A percentile compares a stretch with the other conserved stretches of the same genome.
Evolutionary conservation across 2,113 vertebrate species (phyloP).

Genomic region (Ptilonorhynchus violaceus): DNA sequence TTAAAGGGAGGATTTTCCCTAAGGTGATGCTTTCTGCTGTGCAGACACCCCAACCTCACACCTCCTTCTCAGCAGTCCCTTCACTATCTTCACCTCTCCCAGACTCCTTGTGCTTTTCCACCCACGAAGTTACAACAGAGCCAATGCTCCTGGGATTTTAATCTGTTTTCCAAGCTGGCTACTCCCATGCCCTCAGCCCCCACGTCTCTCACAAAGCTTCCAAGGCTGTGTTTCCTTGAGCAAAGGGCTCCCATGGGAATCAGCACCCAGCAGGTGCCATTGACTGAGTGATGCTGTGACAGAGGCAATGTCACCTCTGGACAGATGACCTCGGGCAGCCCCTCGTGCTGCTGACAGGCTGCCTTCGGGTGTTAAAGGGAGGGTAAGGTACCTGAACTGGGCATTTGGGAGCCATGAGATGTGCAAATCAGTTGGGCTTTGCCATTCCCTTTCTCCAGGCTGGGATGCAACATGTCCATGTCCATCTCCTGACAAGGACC

Average conservation of each 20-base stretch:
- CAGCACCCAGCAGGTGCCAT: accelerated
- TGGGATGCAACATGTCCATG: accelerated
- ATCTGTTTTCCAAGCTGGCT: neutral
- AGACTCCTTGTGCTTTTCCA: neutral
- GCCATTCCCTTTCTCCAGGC: neutral
- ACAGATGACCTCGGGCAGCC: neutral
- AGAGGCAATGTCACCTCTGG: neutral
- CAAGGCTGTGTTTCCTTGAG: accelerated
- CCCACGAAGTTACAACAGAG: neutral
- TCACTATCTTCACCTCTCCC: neutral
- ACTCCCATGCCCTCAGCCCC: too few relatives aligned
- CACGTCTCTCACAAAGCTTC: neutral
- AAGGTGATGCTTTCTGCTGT: neutral
- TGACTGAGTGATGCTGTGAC: neutral
- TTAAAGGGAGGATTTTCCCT: neutral
- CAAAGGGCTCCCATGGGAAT: neutral
- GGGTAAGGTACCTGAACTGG: neutral
- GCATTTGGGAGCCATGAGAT: neutral
- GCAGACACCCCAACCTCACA: neutral
- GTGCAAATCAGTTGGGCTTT: neutral
- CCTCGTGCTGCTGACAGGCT: neutral
- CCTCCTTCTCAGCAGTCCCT: neutral
- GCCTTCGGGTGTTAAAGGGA: neutral
- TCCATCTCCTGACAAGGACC: neutral
- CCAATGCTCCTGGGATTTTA: neutral